Conservation (phyloP, 2,888 invertebrate species). For the Melanotus villosus region DNA sequence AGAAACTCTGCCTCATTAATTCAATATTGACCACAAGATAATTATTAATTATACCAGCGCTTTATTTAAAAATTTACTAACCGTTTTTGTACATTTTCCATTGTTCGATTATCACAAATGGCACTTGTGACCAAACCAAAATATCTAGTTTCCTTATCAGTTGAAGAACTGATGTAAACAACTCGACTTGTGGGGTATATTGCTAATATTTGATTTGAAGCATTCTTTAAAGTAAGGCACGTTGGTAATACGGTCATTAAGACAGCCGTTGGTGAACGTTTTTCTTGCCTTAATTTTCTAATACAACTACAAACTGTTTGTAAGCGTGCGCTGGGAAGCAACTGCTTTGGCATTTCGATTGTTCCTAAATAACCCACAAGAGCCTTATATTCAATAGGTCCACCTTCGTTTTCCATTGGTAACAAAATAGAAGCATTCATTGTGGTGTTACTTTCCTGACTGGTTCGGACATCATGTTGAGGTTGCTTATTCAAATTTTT, state of each 20-base stretch:
- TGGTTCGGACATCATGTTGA: constrained; percentile 5
- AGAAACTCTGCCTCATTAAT: too few species aligned
- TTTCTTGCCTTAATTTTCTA: constrained; percentile 88
- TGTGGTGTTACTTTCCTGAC: constrained; percentile 39
- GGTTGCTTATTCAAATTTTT: constrained; percentile 27
- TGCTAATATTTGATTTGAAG: constrained; percentile 84
- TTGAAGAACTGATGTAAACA: constrained; percentile 90
- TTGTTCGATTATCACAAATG: constrained; percentile 68
- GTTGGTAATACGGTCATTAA: constrained; percentile 88
- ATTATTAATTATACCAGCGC: too few species aligned
- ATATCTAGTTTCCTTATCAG: constrained; percentile 91
- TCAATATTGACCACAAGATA: too few species aligned
- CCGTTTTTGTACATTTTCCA: constrained; percentile 55
- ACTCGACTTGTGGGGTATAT: constrained; percentile 90
- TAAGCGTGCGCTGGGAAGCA: constrained; percentile 81
- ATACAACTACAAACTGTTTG: constrained; percentile 90
- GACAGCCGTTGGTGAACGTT: constrained; percentile 87
- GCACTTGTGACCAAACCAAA: constrained; percentile 94
- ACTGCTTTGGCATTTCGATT: constrained; percentile 93
- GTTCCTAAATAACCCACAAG: constrained; percentile 96
- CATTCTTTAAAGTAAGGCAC: constrained; percentile 84
- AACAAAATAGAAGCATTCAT: constrained; percentile 52
- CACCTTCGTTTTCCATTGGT: constrained; percentile 65
- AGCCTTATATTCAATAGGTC: constrained; percentile 82
- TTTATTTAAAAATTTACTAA: constrained; percentile 10